Evolutionary conservation across 1,140 invertebrate genomes (phyloP), one percentile per base, ranked within the genome.

Genomic region (Cydia strobilella): DNA sequence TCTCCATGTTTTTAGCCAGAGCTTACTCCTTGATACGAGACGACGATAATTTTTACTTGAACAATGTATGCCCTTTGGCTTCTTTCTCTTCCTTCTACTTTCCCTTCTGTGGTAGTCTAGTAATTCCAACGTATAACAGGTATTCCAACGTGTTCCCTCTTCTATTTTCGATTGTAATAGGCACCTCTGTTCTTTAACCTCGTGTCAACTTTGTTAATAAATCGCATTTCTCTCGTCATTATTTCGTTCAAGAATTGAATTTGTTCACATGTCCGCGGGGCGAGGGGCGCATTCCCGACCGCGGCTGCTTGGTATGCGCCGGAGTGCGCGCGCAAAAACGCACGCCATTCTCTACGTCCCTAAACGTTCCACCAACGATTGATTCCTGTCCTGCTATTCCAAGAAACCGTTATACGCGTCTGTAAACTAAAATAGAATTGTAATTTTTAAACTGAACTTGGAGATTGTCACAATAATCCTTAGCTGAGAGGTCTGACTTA

Each of bases 311-410:
- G 54, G 54, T 59, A 59, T 69, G 65, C 65, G 65, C 65, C 13
- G 65, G 65, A 15, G 65, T 27, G 31, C 18, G 15, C 31, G 65
- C 31, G 65, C 65, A 69, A 69, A 69, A 69, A 69, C 65, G 31
- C 31, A 18, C 65, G 65, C 65, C 65, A 69, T 69, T 69, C 65
- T 69, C 65, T 69, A 69, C 65, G 65, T 69, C 65, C 65, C 65
- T 69, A 69, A 69, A 69, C 65, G 65, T 69, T 69, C 65, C 65
- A 69, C 39, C 65, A 69, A 31, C 65, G 65, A 69, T 69, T 69
- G 65, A 69, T 69, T 69, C 65, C 65, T 39, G 65, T 31, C 31
- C 18, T 31, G 12, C 25, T 27, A 65, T 59, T 59, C 54, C 42
- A 23, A 59, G n/a, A 59, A 59, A 23, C 54, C 9, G 15, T 23